Evolutionary conservation across 2,888 invertebrate genomes (phyloP), one percentile per base, ranked within the genome.

Genomic region (Chymomyza procnemis): DNA sequence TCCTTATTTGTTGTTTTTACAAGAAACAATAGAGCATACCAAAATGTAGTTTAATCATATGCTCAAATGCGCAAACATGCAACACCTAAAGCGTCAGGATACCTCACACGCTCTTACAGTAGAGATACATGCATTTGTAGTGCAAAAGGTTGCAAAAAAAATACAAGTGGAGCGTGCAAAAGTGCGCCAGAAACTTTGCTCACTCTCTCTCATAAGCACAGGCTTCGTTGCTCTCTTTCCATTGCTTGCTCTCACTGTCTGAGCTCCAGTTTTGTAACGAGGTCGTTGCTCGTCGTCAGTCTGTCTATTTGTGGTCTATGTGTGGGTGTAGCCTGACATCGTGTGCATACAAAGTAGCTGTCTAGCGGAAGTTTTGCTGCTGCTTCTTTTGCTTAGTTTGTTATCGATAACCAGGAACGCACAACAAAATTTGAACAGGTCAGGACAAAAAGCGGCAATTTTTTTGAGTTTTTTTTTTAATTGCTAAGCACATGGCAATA

Each of bases 1-100:
- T 58, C 19, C 19, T 73, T 54, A 19, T 52, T 50, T 70, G 63
- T 67, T 63, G 41, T n/a, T n/a, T n/a, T n/a, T n/a, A n/a, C n/a
- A n/a, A n/a, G n/a, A n/a, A 66, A 67, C 67, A 66, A 52, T 26
- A 58, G 50, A 61, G 74, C 79, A 76, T 70, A 65, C 52, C 69
- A 62, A 83, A 87, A 85, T 83, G 86, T 87, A 83, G 86, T 85
- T 76, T 83, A 83, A 83, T 85, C 78, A 82, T 85, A 81, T 87
- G 85, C 87, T 79, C 79, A 82, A 76, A 87, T 82, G 87, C 81
- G 76, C 82, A 81, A 82, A 85, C 87, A 82, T 77, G 87, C 73
- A 78, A 74, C 80, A 79, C 75, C 84, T 71, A 78, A 71, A 74
- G 64, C 54, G 19, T 22, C 12, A 54, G 26, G 22, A 55, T 12